A percentile compares a stretch with the other conserved stretches of the same genome.
Evolutionary conservation across 2,888 invertebrate species (phyloP).

Genomic region (Nomada ferruginata): DNA sequence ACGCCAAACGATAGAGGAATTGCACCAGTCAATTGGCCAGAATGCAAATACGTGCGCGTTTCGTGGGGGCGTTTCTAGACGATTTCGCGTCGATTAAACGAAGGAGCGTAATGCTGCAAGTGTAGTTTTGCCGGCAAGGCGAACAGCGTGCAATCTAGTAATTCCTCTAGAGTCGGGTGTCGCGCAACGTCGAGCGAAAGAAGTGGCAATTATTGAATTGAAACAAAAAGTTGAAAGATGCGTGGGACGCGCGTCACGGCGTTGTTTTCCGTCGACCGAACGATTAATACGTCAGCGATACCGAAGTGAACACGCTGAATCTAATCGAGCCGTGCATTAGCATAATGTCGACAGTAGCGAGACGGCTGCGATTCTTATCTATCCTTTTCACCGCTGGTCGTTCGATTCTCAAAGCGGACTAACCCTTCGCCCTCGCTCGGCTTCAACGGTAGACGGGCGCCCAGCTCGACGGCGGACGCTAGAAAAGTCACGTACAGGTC

Average conservation of each 20-base stretch:
- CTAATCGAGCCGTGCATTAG: constrained; percentile 25
- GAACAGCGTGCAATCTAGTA: too few relatives aligned
- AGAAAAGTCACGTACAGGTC: constrained; percentile 92
- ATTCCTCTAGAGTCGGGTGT: too few relatives aligned
- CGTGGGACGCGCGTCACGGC: constrained; percentile 68
- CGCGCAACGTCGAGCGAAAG: neutral
- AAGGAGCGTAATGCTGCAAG: neutral
- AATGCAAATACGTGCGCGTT: constrained; percentile 13
- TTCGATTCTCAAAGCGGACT: constrained; percentile 52
- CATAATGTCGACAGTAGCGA: neutral
- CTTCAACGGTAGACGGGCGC: constrained; percentile 92
- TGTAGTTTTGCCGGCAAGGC: neutral
- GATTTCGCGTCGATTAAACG: too few relatives aligned
- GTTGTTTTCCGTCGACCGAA: constrained; percentile 71
- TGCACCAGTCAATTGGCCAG: constrained; percentile 6
- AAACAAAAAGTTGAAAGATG: constrained; percentile 53
- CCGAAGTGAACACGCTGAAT: constrained; percentile 42
- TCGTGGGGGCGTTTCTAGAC: neutral
- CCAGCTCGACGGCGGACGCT: constrained; percentile 93
- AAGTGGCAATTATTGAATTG: constrained; percentile 42
- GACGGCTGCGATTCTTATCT: neutral
- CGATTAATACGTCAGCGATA: constrained; percentile 66
- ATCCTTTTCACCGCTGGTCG: neutral
- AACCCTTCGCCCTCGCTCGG: constrained; percentile 95
- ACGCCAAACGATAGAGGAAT: neutral